Base-by-base conservation (phyloP, 2,113 vertebrate genomes). In the Pogonocichla stellata region DNA sequence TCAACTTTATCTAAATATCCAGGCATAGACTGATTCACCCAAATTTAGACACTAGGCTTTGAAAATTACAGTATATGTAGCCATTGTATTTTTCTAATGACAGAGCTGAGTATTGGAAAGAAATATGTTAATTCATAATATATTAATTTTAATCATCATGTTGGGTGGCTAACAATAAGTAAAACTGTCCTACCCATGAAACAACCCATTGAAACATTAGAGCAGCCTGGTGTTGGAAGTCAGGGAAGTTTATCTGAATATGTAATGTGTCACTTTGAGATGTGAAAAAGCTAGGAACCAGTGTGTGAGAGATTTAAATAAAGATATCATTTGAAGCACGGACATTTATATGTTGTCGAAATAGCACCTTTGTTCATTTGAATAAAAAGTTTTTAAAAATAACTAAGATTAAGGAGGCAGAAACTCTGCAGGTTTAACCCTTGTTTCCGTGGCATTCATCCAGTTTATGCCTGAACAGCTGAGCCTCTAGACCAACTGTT, bases 401-500 rank as follows among this genome's bases (percentile, higher is more conserved):
- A 73, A 38, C 22, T 51, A 47, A 86, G 19, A 36, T 64, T 40
- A 67, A 57, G 14, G 34, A 90, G 29, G 34, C 19, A 83, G 50
- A 85, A 79, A 31, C 12, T 70, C 31, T 64, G 11, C 33, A 77
- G 19, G 8, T 74, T 93, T 93, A 92, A 94, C 73, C 19, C 60
- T 86, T 88, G 7, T 36, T 90, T 94, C 29, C 10, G 72, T 86
- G 91, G 75, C 67, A 43, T 81, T 88, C 40, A 53, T 87, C 66
- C 88, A 92, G 45, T 66, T 80, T 48, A 43, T 80, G 71, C 45
- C 75, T 54, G 77, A 90, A 92, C 92, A 96, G 91, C 95, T 97
- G 93, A 96, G 60, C 38, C 51, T 91, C n/a, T 88, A 90, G 73
- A 80, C 71, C 90, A 96, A 28, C 87, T 96, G 86, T 88, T 80